phyloP scores from a whole-genome alignment of 2,113 vertebrate species.

The Corythaeola cristata region DNA sequence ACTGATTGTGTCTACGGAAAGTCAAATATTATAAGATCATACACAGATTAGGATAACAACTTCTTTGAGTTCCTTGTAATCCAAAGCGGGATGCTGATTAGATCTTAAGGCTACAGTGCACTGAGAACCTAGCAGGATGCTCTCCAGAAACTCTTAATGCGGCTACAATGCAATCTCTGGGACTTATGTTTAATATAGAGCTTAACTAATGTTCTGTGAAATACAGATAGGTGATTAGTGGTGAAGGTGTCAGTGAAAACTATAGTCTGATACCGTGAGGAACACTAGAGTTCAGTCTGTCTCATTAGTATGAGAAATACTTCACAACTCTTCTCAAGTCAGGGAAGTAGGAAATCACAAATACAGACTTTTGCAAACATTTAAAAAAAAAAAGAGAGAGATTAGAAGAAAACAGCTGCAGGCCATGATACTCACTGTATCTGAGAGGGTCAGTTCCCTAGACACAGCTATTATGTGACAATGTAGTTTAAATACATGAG shows the following conservation, averaged over 20 bases:
- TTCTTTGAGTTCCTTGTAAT: neutral
- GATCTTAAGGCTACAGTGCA: neutral
- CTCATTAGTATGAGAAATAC: neutral
- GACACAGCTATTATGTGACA: neutral
- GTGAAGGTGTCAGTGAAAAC: constrained; percentile 47
- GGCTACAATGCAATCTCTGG: neutral
- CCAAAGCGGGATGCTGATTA: constrained; percentile 15
- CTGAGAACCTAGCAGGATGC: neutral
- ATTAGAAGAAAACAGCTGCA: neutral
- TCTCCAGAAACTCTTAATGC: constrained; percentile 9
- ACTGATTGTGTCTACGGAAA: neutral
- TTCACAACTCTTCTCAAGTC: neutral
- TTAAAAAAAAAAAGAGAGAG: neutral
- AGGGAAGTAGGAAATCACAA: neutral
- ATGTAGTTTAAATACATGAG: neutral
- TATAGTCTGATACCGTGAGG: neutral
- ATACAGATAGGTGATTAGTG: constrained; percentile 2
- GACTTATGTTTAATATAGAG: constrained; percentile 52
- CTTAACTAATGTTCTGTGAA: constrained; percentile 65
- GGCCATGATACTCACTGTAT: neutral
- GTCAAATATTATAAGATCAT: constrained; percentile 18
- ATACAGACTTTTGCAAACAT: neutral
- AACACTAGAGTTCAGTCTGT: constrained; percentile 47
- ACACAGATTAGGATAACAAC: constrained; percentile 29
- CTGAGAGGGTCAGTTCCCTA: neutral